phyloP scores from a whole-genome alignment of 2,888 invertebrate genomes.

The Drosophila paramelanica region DNA sequence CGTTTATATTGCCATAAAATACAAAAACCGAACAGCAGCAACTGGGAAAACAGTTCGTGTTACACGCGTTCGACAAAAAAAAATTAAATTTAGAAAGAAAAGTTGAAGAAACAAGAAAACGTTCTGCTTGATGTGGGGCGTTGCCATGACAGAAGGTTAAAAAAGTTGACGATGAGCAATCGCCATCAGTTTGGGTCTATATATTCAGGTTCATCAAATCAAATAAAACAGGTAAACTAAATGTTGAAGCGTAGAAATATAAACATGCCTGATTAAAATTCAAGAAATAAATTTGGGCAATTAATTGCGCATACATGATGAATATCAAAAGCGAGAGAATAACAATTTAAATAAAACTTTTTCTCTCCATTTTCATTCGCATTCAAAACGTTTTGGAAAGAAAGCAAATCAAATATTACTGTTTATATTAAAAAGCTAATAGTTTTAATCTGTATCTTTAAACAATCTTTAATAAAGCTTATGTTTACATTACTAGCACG shows the following conservation, averaged over 20 bases:
- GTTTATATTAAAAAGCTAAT: too few species aligned
- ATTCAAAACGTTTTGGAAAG: neutral
- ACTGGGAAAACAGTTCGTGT: slow-evolving; percentile 59
- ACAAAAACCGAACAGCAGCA: slow-evolving; percentile 42
- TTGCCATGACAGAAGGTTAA: slow-evolving; percentile 36
- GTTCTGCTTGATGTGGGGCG: slow-evolving; percentile 30
- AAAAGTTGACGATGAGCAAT: slow-evolving; percentile 25
- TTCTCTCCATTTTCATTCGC: neutral
- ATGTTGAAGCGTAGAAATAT: slow-evolving; percentile 3
- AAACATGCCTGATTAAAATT: slow-evolving; percentile 26
- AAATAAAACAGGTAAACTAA: slow-evolving; percentile 15
- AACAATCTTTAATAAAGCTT: neutral
- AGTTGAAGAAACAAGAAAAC: slow-evolving; percentile 1
- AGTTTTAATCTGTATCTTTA: too few species aligned
- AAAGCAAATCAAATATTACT: neutral
- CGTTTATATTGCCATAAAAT: slow-evolving; percentile 79
- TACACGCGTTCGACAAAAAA: slow-evolving; percentile 50
- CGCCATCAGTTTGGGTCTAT: slow-evolving; percentile 13
- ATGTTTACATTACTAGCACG: neutral
- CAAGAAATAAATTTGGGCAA: slow-evolving; percentile 18
- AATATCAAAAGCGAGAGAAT: neutral
- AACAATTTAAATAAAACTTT: slow-evolving; percentile 5
- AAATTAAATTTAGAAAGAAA: neutral
- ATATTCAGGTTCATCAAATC: slow-evolving; percentile 12
- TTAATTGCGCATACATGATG: slow-evolving; percentile 13